A percentile compares a stretch with the other conserved stretches of the same genome.
These are phyloP conservation scores for Corythornis vintsioides DNA, from an alignment of 2,113 vertebrate species.

Conservation along the genomic window DNA sequence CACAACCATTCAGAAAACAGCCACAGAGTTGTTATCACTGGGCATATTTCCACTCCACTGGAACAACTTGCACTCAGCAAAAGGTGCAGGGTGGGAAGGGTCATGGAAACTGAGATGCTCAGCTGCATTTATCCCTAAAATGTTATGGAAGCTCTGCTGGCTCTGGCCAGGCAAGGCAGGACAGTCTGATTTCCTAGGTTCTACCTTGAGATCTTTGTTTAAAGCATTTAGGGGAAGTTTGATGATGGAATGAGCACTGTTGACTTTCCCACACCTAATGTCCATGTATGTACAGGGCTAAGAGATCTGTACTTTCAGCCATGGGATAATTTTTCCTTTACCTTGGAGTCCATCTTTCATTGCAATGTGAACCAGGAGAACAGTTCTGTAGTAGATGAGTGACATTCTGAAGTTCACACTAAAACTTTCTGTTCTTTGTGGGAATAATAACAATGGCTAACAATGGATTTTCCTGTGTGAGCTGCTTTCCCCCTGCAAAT, in stretches of 20 bases:
- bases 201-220: neutral
- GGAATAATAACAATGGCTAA: constrained; percentile 37
- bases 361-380: neutral
- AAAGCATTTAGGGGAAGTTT: neutral
- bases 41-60: neutral
- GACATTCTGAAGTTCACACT: constrained; percentile 25
- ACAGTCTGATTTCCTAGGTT: neutral
- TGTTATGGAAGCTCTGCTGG: neutral
- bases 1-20: neutral
- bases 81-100: neutral
- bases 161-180: neutral
- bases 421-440: constrained; percentile 41
- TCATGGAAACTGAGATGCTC: neutral
- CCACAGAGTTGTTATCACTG: neutral
- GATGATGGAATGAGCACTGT: neutral
- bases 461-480: constrained; percentile 47
- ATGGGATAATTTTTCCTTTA: constrained; percentile 27
- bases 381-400: neutral
- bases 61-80: neutral
- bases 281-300: neutral
- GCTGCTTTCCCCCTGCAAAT: constrained; percentile 33
- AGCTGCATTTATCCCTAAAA: neutral
- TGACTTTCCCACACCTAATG: neutral
- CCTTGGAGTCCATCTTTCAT: fast-evolving
- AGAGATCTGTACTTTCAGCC: constrained; percentile 25